A percentile compares a stretch with the other conserved stretches of the same genome.
These are phyloP conservation scores for Campoplex nolae DNA, from an alignment of 2,888 invertebrate species.

Conservation along the genomic window DNA sequence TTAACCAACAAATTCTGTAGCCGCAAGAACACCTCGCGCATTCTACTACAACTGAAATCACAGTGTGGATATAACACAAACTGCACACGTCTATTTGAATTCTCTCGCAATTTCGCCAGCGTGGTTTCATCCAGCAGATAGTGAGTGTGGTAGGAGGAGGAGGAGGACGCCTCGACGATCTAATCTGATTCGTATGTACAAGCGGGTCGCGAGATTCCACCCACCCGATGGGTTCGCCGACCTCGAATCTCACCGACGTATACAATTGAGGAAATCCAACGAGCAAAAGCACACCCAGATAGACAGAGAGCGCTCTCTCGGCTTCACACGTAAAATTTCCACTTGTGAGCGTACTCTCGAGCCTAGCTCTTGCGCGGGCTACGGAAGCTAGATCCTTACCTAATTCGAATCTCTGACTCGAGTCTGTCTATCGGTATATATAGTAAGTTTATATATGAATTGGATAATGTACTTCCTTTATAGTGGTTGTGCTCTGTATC, in stretches of 20 bases:
- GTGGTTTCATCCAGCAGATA: slow-evolving; percentile 68
- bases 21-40: background rate
- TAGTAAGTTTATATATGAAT: background rate
- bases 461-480: slow-evolving; percentile 2
- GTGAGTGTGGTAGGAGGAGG: slow-evolving; percentile 36
- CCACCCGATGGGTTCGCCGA: slow-evolving; percentile 72
- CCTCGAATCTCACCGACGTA: slow-evolving; percentile 60
- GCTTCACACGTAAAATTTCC: slow-evolving; percentile 30
- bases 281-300: slow-evolving; percentile 44
- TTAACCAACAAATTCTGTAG: slow-evolving; percentile 27
- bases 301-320: slow-evolving; percentile 38
- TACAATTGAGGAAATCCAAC: slow-evolving; percentile 63
- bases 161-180: slow-evolving; percentile 71
- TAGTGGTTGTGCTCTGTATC: slow-evolving; percentile 13
- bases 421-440: slow-evolving; percentile 12
- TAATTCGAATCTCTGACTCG: slow-evolving; percentile 36
- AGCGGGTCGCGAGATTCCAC: slow-evolving; percentile 67
- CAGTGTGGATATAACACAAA: slow-evolving; percentile 46
- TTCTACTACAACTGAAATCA: slow-evolving; percentile 38
- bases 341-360: slow-evolving; percentile 25
- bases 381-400: slow-evolving; percentile 22
- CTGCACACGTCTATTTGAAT: slow-evolving; percentile 62
- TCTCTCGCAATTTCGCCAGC: slow-evolving; percentile 72
- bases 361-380: slow-evolving; percentile 13
- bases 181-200: slow-evolving; percentile 77